Conservation (phyloP, 1,140 invertebrate species). For the Eriosoma lanigerum region DNA sequence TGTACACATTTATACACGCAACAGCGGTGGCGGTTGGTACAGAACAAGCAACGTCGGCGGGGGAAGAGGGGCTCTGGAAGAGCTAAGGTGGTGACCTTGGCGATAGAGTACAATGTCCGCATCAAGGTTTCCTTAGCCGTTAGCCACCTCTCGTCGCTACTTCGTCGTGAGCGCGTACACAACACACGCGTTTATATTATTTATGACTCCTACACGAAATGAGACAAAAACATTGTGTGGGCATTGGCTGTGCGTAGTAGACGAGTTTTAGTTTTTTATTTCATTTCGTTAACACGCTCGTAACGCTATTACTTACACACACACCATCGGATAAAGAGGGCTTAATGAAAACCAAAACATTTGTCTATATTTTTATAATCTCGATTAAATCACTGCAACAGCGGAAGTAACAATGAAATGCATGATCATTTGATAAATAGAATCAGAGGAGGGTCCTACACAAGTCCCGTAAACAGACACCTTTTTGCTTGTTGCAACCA, state of each 20-base stretch:
- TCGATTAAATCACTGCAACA: no score
- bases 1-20: no score
- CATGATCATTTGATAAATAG: no score
- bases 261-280: not conserved
- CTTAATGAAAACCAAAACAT: no score
- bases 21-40: not conserved
- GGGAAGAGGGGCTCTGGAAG: constrained; percentile 41
- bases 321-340: not conserved
- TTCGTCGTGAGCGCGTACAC: not conserved
- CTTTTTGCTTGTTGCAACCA: no score
- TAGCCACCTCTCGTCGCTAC: not conserved
- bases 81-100: constrained; percentile 34
- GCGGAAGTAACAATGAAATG: no score
- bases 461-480: no score
- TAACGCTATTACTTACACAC: not conserved
- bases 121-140: constrained; percentile 22
- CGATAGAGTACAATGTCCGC: constrained; percentile 47
- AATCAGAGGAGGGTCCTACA: no score
- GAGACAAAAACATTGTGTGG: not conserved
- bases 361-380: no score
- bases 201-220: constrained; percentile 28
- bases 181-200: not conserved
- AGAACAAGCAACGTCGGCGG: not conserved
- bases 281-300: no score
- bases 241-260: not conserved